phyloP scores from a whole-genome alignment of 2,113 vertebrate species.

The Pangasianodon hypophthalmus region DNA sequence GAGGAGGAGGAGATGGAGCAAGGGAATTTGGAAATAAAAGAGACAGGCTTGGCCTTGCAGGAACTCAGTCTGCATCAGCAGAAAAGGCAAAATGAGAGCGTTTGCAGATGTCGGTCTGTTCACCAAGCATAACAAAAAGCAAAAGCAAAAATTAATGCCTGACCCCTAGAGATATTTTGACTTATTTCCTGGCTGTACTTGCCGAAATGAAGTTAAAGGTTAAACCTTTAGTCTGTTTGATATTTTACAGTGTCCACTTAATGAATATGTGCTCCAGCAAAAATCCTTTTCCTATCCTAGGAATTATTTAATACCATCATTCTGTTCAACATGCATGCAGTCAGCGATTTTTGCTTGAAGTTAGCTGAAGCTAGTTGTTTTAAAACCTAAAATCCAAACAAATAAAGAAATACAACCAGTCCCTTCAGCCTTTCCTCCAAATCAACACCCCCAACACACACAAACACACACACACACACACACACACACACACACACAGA shows the following conservation, averaged over 20 bases:
- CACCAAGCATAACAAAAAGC: slow-evolving; percentile 20
- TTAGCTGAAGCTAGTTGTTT: background rate
- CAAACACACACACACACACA: background rate
- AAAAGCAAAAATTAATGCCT: slow-evolving; percentile 34
- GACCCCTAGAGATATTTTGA: background rate
- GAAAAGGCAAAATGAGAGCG: slow-evolving; percentile 48
- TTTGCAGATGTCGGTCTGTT: slow-evolving; percentile 52
- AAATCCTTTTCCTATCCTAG: background rate
- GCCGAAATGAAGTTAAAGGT: background rate
- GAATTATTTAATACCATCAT: background rate
- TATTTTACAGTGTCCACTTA: background rate
- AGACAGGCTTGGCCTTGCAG: slow-evolving; percentile 47
- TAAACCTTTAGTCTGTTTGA: background rate
- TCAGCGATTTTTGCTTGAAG: background rate
- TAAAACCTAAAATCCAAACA: background rate
- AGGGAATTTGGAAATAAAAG: slow-evolving; percentile 50
- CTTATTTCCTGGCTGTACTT: background rate
- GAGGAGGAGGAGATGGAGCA: slow-evolving; percentile 41
- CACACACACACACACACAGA: background rate
- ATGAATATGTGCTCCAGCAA: background rate
- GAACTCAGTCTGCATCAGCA: slow-evolving; percentile 45
- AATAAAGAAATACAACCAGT: background rate
- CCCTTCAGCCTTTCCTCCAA: background rate
- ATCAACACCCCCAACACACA: background rate
- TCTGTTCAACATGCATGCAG: background rate